Base-by-base conservation (phyloP, 2,888 invertebrate genomes). In the Xanthia togata region DNA sequence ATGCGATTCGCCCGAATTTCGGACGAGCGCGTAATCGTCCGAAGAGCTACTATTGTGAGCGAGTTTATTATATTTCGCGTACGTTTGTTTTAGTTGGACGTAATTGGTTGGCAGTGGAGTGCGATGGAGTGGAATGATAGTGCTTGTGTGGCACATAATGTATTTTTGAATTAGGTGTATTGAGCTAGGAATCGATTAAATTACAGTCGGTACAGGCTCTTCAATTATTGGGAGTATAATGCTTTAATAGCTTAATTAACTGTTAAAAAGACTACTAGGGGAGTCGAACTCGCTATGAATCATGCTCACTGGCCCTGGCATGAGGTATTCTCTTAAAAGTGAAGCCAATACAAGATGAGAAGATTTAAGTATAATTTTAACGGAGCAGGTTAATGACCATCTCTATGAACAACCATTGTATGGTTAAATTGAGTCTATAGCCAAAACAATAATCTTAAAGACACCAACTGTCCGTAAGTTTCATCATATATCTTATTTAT, bases 31-130 rank as follows among this genome's bases (percentile, higher is more conserved):
- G 83, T 85, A 83, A 85, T 83, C 55, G 74, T 64, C 26, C 74
- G 53, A 35, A 73, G 72, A 73, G 70, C 47, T 41, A 72, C 65
- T 72, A 78, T 85, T 78, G 83, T 72, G 69, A 31, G 70, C 47
- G 57, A 70, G 57, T 84, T 81, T 82, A 74, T 82, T 83, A 78
- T 85, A 71, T 78, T 76, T 38, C 69, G 47, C 70, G 62, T 71
- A 44, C 81, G 70, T 82, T 82, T 82, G 68, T 84, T 74, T 82
- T 81, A 80, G 70, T 64, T 63, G 41, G n/a, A 62, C 62, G 68
- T 81, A 70, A 82, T 84, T 80, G 62, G 68, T 50, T 53, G 84
- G 68, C 53, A 65, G 59, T 31, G 38, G 74, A 80, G 74, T 79
- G 84, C 44, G 70, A 63, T 70, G 31, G 20, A 81, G 84, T 70